phyloP scores from a whole-genome alignment of 2,888 invertebrate genomes.

The Noctua janthina region DNA sequence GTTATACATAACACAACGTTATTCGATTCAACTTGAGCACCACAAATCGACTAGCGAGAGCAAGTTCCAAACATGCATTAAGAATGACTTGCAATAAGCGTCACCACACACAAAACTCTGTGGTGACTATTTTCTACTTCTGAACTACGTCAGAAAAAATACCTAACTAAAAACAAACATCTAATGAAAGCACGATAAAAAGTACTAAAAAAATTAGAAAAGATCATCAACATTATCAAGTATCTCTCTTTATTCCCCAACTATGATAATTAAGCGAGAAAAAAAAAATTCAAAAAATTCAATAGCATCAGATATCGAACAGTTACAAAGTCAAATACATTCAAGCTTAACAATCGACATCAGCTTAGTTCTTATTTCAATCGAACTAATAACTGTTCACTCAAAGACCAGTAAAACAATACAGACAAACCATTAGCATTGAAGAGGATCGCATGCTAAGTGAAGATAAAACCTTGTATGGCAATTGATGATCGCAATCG shows the following conservation, averaged over 20 bases:
- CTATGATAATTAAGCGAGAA: neutral
- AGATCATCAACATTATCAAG: neutral
- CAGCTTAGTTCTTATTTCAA: slow-evolving; percentile 30
- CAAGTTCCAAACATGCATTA: neutral
- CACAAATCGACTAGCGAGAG: neutral
- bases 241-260: neutral
- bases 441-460: slow-evolving; percentile 60
- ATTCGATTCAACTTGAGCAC: neutral
- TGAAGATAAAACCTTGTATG: slow-evolving; percentile 52
- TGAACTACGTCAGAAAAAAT: neutral
- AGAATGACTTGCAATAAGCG: slow-evolving; percentile 1
- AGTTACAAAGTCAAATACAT: slow-evolving; percentile 20
- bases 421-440: slow-evolving; percentile 45
- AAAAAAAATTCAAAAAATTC: neutral
- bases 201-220: too few relatives aligned
- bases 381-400: slow-evolving; percentile 32
- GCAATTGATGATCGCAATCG: slow-evolving; percentile 47
- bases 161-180: neutral
- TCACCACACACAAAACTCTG: neutral
- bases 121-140: slow-evolving; percentile 12
- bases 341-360: slow-evolving; percentile 2
- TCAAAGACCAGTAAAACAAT: slow-evolving; percentile 34
- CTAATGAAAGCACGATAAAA: too few relatives aligned
- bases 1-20: neutral
- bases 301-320: neutral